Conservation (phyloP, 1,140 invertebrate species). For the Ceratina japonica region DNA sequence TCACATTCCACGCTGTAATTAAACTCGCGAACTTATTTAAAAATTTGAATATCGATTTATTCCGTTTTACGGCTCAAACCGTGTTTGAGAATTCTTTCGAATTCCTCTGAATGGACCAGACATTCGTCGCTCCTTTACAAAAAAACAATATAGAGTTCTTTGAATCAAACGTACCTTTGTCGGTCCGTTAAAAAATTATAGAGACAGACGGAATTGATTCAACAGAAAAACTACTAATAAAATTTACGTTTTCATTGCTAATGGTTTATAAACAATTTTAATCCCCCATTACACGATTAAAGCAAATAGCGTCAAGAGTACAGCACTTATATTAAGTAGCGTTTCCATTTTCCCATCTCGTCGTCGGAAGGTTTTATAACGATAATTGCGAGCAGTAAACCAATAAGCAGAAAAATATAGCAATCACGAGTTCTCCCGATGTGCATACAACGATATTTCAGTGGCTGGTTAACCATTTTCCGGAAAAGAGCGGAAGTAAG, state of each 20-base stretch:
- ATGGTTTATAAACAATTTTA: too few relatives aligned
- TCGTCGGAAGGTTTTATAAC: background rate
- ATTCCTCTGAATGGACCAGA: background rate
- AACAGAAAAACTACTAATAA: too few relatives aligned
- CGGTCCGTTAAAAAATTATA: too few relatives aligned
- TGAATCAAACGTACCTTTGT: background rate
- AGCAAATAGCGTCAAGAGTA: background rate
- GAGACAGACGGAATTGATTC: too few relatives aligned
- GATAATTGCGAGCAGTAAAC: background rate
- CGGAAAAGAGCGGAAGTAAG: background rate
- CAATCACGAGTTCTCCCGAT: background rate
- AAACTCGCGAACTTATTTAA: too few relatives aligned
- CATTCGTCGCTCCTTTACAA: background rate
- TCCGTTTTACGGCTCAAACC: background rate
- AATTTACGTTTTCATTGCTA: too few relatives aligned
- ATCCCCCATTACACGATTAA: too few relatives aligned
- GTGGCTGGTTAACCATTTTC: slow-evolving; percentile 8
- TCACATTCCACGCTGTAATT: too few relatives aligned
- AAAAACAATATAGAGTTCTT: background rate
- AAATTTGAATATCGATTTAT: too few relatives aligned
- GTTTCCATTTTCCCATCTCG: background rate
- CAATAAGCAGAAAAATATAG: background rate
- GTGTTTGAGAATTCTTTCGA: background rate
- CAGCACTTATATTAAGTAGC: background rate
- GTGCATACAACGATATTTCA: background rate